phyloP scores from a whole-genome alignment of 2,888 invertebrate genomes.

The Mechanitis mazaeus region DNA sequence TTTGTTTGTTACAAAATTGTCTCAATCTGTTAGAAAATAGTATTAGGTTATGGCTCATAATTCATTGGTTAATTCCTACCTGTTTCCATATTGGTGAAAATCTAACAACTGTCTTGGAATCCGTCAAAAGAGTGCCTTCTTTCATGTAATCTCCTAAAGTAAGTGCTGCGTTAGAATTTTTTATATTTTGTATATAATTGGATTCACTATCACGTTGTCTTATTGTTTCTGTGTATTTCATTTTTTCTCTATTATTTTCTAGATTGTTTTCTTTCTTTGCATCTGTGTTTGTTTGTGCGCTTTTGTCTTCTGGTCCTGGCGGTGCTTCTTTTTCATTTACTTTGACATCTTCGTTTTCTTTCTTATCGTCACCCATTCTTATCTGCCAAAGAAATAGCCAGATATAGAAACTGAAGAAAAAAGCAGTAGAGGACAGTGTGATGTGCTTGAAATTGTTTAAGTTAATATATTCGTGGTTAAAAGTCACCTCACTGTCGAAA shows the following conservation, averaged over 20 bases:
- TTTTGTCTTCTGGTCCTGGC: constrained; percentile 19
- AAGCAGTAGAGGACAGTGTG: background rate
- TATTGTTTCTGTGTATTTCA: constrained; percentile 27
- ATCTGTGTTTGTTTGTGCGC: constrained; percentile 24
- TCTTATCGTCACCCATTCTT: constrained; percentile 34
- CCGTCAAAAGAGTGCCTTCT: constrained; percentile 47
- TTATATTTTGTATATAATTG: constrained; percentile 56
- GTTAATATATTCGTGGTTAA: too few species aligned
- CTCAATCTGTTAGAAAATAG: background rate
- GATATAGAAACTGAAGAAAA: background rate
- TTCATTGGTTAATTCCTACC: constrained; percentile 39
- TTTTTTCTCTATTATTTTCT: constrained; percentile 22
- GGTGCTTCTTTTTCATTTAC: constrained; percentile 24
- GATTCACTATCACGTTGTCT: constrained; percentile 35
- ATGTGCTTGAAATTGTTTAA: too few species aligned
- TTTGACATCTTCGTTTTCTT: constrained; percentile 29
- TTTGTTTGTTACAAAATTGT: background rate
- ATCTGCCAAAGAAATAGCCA: constrained; percentile 27
- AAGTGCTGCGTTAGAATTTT: constrained; percentile 46
- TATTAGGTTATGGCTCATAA: background rate
- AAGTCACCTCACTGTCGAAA: too few species aligned
- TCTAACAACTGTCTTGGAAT: constrained; percentile 55
- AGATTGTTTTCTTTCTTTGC: constrained; percentile 22
- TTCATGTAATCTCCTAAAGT: constrained; percentile 41
- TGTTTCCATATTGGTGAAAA: constrained; percentile 71